These are phyloP conservation scores for Aspidiotus destructor DNA, from an alignment of 2,888 invertebrate genomes.

Conservation along the genomic window DNA sequence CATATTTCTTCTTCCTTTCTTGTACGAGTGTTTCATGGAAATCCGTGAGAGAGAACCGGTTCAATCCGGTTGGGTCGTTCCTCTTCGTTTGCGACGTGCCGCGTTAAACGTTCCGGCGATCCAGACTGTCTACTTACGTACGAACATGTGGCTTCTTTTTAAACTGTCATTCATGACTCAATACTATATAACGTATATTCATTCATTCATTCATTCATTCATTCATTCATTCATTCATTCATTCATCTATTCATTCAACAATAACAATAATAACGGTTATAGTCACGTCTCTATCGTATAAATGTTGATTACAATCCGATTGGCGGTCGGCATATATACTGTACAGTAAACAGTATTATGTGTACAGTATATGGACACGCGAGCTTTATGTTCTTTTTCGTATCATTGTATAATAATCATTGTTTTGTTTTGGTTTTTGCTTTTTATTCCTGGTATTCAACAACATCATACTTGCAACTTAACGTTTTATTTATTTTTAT, in stretches of 20 bases:
- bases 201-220: conserved; percentile 29
- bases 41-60: conserved; percentile 31
- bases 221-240: conserved; percentile 18
- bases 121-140: conserved; percentile 30
- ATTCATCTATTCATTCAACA: conserved; percentile 3
- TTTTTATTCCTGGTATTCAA: no score
- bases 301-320: no score
- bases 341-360: no score
- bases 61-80: conserved; percentile 22
- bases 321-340: no score
- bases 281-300: background rate
- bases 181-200: conserved; percentile 1
- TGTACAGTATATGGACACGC: no score
- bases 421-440: no score
- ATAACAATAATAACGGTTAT: background rate
- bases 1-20: conserved; percentile 13
- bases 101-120: conserved; percentile 20
- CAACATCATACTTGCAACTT: no score
- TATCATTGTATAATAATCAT: no score
- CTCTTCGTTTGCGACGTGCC: no score
- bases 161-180: conserved; percentile 33
- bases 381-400: no score
- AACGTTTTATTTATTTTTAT: no score
- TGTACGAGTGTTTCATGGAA: conserved; percentile 24
- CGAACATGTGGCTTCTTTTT: conserved; percentile 25